phyloP scores from a whole-genome alignment of 37 sponge, comb jelly and placozoan genomes.

The Geodia barretti region DNA sequence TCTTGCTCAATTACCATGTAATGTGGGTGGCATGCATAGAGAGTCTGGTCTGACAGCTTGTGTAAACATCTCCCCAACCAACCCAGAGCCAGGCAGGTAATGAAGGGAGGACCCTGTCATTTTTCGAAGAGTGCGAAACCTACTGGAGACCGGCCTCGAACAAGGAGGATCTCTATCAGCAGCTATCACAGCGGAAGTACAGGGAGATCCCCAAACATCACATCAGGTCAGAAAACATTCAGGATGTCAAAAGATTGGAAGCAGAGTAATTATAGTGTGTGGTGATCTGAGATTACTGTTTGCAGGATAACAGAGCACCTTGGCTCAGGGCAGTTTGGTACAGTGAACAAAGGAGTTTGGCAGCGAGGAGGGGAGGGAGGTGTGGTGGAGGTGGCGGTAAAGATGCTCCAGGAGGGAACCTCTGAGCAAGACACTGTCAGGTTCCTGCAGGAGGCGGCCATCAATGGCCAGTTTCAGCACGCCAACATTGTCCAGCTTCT shows the following conservation, averaged over 20 bases:
- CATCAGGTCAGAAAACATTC: conserved; percentile 29
- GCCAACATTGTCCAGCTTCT: conserved; percentile 53
- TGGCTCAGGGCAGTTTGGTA: conserved; percentile 70
- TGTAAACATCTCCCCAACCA: background rate
- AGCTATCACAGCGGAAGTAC: conserved; percentile 51
- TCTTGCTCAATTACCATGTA: too few species aligned
- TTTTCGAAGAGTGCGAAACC: conserved; percentile 35
- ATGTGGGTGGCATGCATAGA: background rate
- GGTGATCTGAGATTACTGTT: background rate
- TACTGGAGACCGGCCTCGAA: conserved; percentile 66
- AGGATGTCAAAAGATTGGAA: background rate
- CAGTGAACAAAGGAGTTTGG: conserved; percentile 52
- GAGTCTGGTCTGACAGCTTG: background rate
- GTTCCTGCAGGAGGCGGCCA: conserved; percentile 73
- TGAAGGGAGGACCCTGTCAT: background rate
- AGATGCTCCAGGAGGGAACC: conserved; percentile 33
- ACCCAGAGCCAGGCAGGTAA: background rate
- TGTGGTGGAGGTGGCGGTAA: conserved; percentile 48
- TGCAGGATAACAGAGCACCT: conserved; percentile 16
- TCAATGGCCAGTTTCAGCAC: conserved; percentile 69
- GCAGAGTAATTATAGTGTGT: background rate
- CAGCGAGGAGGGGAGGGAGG: conserved; percentile 18
- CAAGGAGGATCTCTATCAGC: conserved; percentile 50
- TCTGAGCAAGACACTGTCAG: conserved; percentile 50
- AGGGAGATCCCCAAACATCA: conserved; percentile 35